Evolutionary conservation across 2,797 vertebrate species (phyloP).

Genomic region (Paramormyrops hopkinsi): DNA sequence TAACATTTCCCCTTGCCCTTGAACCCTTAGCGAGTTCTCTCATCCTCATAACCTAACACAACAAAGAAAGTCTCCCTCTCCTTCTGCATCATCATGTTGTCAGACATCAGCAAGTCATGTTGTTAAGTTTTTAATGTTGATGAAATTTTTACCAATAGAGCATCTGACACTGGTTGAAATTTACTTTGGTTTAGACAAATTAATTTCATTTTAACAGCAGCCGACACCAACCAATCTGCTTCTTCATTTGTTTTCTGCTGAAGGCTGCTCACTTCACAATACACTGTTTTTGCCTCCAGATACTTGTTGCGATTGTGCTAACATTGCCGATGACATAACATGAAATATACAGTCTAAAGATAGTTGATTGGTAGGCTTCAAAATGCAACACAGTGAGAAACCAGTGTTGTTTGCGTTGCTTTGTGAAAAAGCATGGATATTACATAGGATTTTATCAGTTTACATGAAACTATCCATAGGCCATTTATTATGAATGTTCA

Average conservation of each 20-base stretch:
- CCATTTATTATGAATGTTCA: neutral
- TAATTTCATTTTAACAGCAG: neutral
- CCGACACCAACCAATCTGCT: neutral
- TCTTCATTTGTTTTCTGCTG: neutral
- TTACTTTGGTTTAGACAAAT: neutral
- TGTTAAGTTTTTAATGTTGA: neutral
- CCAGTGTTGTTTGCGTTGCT: neutral
- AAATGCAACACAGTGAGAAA: neutral
- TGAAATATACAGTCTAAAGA: neutral
- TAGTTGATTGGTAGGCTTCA: neutral
- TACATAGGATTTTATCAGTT: neutral
- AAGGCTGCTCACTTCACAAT: neutral
- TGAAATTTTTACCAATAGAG: neutral
- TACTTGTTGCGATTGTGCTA: neutral
- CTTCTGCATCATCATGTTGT: neutral
- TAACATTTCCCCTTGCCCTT: too few species aligned
- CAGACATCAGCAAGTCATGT: neutral
- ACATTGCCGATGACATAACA: neutral
- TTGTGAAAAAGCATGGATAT: neutral
- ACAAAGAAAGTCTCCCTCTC: too few species aligned
- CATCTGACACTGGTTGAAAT: neutral
- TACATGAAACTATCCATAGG: neutral
- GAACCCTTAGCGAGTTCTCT: too few species aligned
- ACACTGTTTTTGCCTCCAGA: neutral
- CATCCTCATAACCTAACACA: too few species aligned